Base-by-base conservation (phyloP, 2,797 vertebrate genomes). In the Alosa sapidissima region DNA sequence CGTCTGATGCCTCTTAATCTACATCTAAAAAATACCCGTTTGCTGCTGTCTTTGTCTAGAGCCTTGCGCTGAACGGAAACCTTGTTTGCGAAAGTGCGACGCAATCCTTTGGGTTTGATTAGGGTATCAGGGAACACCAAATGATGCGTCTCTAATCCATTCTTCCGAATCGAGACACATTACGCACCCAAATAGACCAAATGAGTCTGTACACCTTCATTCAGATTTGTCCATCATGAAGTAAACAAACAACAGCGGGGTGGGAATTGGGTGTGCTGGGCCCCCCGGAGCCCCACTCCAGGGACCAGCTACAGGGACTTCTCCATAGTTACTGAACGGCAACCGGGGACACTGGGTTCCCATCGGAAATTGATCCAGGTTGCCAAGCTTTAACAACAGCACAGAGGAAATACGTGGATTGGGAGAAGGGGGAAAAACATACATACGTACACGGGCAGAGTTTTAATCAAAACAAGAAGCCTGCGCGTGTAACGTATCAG, bases 201-300 rank as follows among this genome's bases (percentile, higher is more conserved):
- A 94, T 94, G 92, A 93, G 91, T 83, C 90, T 90, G 89, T 94
- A 93, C 93, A 93, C 81, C 82, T 91, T 91, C 88, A 89, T 89
- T 87, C 88, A 90, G 89, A 88, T 45, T 86, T 87, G 88, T 89
- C 87, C 89, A 87, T 87, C 55, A 88, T 88, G 87, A 85, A 58
- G 90, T 93, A 95, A 95, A 95, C 92, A 95, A 95, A 94, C 93
- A 95, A 89, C 94, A 90, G 93, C 87, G 60, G 91, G 92, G 91
- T 90, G 93, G 93, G 93, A 94, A 93, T 93, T 92, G 91, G 92
- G 91, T 88, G 90, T 85, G 91, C 92, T 51, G 86, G 90, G 89
- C 91, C 90, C 88, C 85, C 90, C 86, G 87, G 90, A 85, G 75
- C 84, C 89, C 87, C 92, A 90, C 95, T 93, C 94, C 88, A 87